A percentile compares a stretch with the other conserved stretches of the same genome.
phyloP scores from a whole-genome alignment of 2,888 invertebrate species.

The Plagiodera versicolora region DNA sequence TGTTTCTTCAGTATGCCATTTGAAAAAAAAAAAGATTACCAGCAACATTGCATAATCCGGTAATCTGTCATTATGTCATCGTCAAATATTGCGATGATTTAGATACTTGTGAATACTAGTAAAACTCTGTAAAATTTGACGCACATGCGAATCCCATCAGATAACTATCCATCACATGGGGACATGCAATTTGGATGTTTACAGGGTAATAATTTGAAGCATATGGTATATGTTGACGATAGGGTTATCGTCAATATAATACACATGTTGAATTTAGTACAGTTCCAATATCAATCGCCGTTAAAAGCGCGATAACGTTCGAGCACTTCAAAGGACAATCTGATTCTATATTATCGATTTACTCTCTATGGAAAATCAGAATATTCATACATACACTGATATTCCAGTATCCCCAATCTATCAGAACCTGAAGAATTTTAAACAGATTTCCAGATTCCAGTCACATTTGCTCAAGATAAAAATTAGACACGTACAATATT shows the following conservation, averaged over 20 bases:
- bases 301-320: constrained; percentile 22
- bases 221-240: constrained; percentile 30
- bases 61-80: too few species aligned
- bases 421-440: too few species aligned
- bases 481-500: too few species aligned
- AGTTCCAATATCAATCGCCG: constrained; percentile 26
- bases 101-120: not conserved
- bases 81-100: too few species aligned
- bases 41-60: too few species aligned
- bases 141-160: not conserved
- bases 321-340: constrained; percentile 19
- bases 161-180: constrained; percentile 4
- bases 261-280: constrained; percentile 34
- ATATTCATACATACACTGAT: not conserved
- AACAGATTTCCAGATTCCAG: too few species aligned
- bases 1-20: too few species aligned
- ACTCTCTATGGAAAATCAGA: not conserved
- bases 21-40: too few species aligned
- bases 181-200: constrained; percentile 26
- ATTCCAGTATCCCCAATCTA: too few species aligned
- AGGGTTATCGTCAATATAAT: constrained; percentile 31
- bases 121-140: not conserved
- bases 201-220: constrained; percentile 25
- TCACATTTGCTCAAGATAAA: too few species aligned
- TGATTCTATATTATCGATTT: constrained; percentile 25